Base-by-base conservation (phyloP, 1,140 invertebrate genomes). In the Antheraea pernyi region DNA sequence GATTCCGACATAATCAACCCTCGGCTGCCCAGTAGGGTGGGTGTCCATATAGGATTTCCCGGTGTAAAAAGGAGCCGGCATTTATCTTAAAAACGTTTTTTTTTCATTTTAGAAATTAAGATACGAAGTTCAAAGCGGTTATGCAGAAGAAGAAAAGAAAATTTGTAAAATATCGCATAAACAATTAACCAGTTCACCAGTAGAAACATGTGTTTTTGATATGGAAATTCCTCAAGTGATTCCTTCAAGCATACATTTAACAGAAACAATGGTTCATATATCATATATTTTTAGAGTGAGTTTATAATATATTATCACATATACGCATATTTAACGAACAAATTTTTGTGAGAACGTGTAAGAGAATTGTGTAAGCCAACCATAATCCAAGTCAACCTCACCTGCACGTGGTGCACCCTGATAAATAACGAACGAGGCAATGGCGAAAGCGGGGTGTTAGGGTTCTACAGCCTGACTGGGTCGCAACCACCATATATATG, bases 271-370 rank as follows among this genome's bases (percentile, higher is more conserved):
- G 78, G 74, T 91, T 65, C 76, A 81, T 36, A 83, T 89, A 65
- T 85, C 85, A 5, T 89, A 89, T 67, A 68, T 80, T 8, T 76
- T 89, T 58, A 81, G 80, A 72, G 89, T 91, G 76, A 76, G 46
- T 53, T 53, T 16, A 53, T 9, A 53, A 53, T 53, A 53, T 53
- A 1, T 53, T 6, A 53, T 61, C 9, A 2, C 7, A 19, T 61
- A 22, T 13, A 61, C 18, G 9, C 7, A 22, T 61, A 61, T 59
- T 59, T 30, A 30, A 30, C 22, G n/a, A n/a, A n/a, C n/a, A n/a
- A n/a, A n/a, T n/a, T n/a, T n/a, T n/a, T n/a, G n/a, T n/a, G n/a
- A n/a, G n/a, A n/a, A n/a, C n/a, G n/a, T n/a, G n/a, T n/a, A n/a
- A n/a, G n/a, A n/a, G n/a, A n/a, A n/a, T n/a, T n/a, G n/a, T n/a